Conservation (phyloP, 1,140 invertebrate genomes). For the Megathymus violae region DNA sequence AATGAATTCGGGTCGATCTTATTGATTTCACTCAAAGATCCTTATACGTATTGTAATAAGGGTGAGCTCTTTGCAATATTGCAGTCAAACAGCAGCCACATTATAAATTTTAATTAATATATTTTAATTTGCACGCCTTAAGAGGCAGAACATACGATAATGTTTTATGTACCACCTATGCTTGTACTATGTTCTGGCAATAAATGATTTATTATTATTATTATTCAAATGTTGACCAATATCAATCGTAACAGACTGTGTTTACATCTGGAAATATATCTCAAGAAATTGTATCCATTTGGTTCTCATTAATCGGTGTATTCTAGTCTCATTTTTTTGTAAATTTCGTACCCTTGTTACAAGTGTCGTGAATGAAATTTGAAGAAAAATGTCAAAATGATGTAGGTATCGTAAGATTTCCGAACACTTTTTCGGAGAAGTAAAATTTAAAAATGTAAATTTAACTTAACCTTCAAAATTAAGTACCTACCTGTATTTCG, state of each 20-base stretch:
- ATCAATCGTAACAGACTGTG: constrained; percentile 16
- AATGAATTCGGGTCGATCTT: too few species aligned
- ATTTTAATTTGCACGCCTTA: too few species aligned
- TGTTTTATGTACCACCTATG: too few species aligned
- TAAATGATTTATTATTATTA: too few species aligned
- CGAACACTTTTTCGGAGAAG: constrained; percentile 47
- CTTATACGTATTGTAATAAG: too few species aligned
- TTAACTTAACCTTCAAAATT: constrained; percentile 48
- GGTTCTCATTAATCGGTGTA: constrained; percentile 68
- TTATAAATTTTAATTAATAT: too few species aligned
- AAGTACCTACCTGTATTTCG: constrained; percentile 64
- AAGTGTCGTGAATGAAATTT: constrained; percentile 48
- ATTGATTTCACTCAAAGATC: too few species aligned
- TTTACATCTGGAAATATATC: constrained; percentile 28
- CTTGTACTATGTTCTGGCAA: too few species aligned
- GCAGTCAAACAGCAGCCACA: too few species aligned
- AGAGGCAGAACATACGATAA: too few species aligned
- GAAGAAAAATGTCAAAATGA: constrained; percentile 38
- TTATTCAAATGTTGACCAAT: not conserved
- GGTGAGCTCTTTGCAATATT: too few species aligned
- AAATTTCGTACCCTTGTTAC: constrained; percentile 46
- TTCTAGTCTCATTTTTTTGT: constrained; percentile 71
- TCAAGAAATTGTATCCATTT: constrained; percentile 27
- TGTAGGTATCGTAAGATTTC: constrained; percentile 40
- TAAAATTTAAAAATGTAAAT: constrained; percentile 42